Evolutionary conservation across 2,113 vertebrate species (phyloP).

Genomic region (Trematocara unimaculatum): DNA sequence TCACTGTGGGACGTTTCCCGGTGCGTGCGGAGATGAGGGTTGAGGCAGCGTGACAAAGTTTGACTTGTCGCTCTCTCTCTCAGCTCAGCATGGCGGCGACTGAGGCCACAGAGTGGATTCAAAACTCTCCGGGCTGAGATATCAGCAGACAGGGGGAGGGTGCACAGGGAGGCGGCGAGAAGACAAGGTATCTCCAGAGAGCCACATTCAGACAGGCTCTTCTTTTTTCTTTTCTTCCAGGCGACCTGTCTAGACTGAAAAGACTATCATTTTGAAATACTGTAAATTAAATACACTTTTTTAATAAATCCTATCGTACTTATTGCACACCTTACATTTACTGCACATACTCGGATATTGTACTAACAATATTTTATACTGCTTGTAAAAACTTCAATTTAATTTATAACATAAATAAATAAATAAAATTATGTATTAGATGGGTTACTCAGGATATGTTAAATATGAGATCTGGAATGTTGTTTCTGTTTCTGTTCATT

Average conservation of each 20-base stretch:
- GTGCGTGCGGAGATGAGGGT: background rate
- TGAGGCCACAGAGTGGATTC: slow-evolving; percentile 31
- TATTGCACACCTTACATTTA: background rate
- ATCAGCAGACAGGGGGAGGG: slow-evolving; percentile 23
- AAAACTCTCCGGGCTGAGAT: slow-evolving; percentile 48
- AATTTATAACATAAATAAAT: background rate
- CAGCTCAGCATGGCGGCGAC: slow-evolving; percentile 69
- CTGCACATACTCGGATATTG: background rate
- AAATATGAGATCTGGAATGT: background rate
- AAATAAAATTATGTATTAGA: background rate
- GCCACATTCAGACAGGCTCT: background rate
- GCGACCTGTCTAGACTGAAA: background rate
- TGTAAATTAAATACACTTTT: background rate
- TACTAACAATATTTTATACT: background rate
- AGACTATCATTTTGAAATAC: background rate
- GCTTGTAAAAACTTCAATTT: background rate
- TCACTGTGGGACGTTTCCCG: slow-evolving; percentile 22
- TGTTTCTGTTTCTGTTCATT: background rate
- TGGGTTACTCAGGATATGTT: background rate
- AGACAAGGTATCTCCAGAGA: background rate
- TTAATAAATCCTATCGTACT: background rate
- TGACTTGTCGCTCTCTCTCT: background rate
- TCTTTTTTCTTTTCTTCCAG: background rate
- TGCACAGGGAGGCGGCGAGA: background rate
- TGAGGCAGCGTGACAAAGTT: slow-evolving; percentile 42